phyloP scores from a whole-genome alignment of 1,140 invertebrate genomes.

The Drosophila kepulauana region DNA sequence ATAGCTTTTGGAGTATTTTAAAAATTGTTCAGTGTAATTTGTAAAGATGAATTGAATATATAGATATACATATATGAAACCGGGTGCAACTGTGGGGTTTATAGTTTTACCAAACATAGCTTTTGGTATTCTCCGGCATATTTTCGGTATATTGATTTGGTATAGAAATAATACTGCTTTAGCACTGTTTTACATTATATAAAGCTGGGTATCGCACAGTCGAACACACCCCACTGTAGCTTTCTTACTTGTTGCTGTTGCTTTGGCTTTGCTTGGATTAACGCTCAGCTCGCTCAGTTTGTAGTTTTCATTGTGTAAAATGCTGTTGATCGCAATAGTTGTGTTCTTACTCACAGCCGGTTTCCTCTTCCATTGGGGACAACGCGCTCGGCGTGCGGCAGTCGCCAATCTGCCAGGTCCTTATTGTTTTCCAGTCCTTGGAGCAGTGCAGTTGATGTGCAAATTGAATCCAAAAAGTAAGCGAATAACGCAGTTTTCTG shows the following conservation, averaged over 20 bases:
- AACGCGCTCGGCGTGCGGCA: conserved; percentile 48
- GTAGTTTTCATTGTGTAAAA: conserved; percentile 54
- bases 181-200: too few species aligned
- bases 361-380: conserved; percentile 46
- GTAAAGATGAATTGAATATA: too few species aligned
- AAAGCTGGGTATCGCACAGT: too few species aligned
- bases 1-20: too few species aligned
- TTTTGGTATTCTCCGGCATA: too few species aligned
- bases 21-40: too few species aligned
- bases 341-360: conserved; percentile 47
- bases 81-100: too few species aligned
- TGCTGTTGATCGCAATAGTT: conserved; percentile 64
- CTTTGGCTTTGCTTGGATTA: background rate
- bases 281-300: background rate
- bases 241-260: background rate
- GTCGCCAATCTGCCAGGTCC: conserved; percentile 73
- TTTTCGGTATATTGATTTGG: too few species aligned
- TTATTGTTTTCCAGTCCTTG: conserved; percentile 47
- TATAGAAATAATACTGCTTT: too few species aligned
- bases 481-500: background rate
- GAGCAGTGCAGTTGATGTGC: conserved; percentile 48
- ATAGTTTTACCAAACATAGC: too few species aligned
- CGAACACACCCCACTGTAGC: too few species aligned
- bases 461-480: conserved; percentile 63
- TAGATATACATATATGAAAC: too few species aligned